Evolutionary conservation across 2,888 invertebrate species (phyloP).

Genomic region (Sesia apiformis): DNA sequence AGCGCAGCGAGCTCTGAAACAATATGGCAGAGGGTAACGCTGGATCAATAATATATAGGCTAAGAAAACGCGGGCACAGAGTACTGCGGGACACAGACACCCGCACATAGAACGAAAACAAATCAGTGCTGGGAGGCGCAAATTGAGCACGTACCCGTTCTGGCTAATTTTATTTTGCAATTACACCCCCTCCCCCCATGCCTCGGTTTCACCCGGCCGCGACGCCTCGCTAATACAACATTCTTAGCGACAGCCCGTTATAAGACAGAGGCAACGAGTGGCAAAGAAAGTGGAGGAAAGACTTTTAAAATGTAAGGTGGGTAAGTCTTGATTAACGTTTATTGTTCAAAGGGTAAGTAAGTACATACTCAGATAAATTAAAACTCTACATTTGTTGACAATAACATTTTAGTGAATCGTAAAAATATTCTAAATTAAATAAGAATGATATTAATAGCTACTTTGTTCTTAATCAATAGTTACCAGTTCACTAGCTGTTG

Average conservation of each 20-base stretch:
- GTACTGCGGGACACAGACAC: constrained; percentile 24
- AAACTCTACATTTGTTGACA: too few relatives aligned
- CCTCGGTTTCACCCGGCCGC: constrained; percentile 15
- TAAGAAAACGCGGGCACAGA: constrained; percentile 48
- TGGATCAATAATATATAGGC: constrained; percentile 71
- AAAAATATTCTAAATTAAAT: too few relatives aligned
- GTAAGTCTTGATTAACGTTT: too few relatives aligned
- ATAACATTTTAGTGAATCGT: too few relatives aligned
- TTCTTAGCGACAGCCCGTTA: constrained; percentile 62
- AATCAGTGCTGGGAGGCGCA: constrained; percentile 72
- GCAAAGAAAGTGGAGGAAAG: background rate
- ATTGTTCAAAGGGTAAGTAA: too few relatives aligned
- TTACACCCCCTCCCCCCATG: constrained; percentile 53
- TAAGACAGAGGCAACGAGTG: constrained; percentile 18
- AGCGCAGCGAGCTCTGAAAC: constrained; percentile 22
- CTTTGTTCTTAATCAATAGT: too few relatives aligned
- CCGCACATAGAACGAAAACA: constrained; percentile 58
- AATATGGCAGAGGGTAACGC: constrained; percentile 48
- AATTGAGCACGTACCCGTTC: constrained; percentile 75
- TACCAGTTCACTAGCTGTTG: too few relatives aligned
- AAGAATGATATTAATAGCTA: too few relatives aligned
- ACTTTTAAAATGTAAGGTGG: background rate
- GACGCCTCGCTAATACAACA: constrained; percentile 60
- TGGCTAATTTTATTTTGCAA: constrained; percentile 75
- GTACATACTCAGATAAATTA: too few relatives aligned